Evolutionary conservation across 2,113 vertebrate genomes (phyloP), one percentile per base, ranked within the genome.

Genomic region (Chloroceryle aenea): DNA sequence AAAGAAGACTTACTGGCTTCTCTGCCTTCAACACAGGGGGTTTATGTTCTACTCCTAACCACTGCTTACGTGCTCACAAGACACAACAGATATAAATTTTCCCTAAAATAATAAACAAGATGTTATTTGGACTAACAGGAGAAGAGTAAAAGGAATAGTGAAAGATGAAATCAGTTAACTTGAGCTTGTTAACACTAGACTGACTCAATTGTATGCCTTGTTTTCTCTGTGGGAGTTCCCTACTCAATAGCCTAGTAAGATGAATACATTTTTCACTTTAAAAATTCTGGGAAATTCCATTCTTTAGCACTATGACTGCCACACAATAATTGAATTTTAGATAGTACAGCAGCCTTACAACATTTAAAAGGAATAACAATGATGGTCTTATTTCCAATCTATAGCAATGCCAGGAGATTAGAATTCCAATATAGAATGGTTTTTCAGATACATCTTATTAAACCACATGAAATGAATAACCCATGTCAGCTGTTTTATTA

Each of bases 381-480:
- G 75, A 67, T 42, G 80, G 42, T 14, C 73, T 66, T 56, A 93
- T 53, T 95, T 93, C 64, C 74, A 90, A 78, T 13, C 23, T 32
- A 53, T 1, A 89, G 59, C 68, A 86, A 79, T 36, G 59, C n/a
- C 50, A 81, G 53, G 7, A 59, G 80, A 78, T 63, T 72, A 89
- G 63, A 89, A 87, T 81, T 86, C 36, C 63, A 86, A 74, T 58
- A 84, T 9, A 88, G 42, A n/a, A 88, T 88, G 64, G 20, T 74
- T 88, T 93, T 93, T 81, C 87, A 93, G 47, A 73, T 45, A 84
- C 16, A 63, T 59, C 61, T 75, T 89, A 89, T 47, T 86, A 96
- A 89, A 58, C 10, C 26, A 80, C 12, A 74, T 59, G 7, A 90
- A 87, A 77, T 74, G 47, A 88, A 74, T 55, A 93, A 77, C 16